Base-by-base conservation (phyloP, 2,113 vertebrate species). In the Microcebus murinus region DNA sequence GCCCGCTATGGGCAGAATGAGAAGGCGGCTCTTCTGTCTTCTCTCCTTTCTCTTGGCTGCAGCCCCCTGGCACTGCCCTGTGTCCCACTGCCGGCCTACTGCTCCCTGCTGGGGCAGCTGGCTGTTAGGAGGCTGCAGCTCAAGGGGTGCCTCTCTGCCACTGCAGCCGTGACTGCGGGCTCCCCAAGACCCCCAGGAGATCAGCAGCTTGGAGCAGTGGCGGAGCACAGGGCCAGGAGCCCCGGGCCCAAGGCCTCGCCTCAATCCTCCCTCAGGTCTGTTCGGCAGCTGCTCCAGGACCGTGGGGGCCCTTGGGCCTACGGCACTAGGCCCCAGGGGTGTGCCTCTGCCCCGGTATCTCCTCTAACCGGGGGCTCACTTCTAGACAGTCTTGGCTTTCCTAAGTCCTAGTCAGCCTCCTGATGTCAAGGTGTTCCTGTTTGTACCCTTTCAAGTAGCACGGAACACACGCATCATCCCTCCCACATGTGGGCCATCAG, bases 241-340 rank as follows among this genome's bases (percentile, higher is more conserved):
- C 34, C 45, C 3, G n/a, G 50, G 36, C 9, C 10, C 74, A 31
- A 9, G 31, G 34, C 76, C 71, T 52, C 1, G 15, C 68, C 42
- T n/a, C 5, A 0, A 4, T 18, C 50, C 57, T 36, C 17, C 13
- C 6, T 27, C 27, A 7, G 71, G 20, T 18, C 34, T 3, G 12
- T 59, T 6, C 3, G 14, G 50, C 55, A 59, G 23, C 45, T 31
- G 8, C 50, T 63, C 36, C 45, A 14, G 9, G 18, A 48, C 68
- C 57, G 5, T 65, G 17, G 34, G 12, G 18, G 1, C 15, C 45
- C 55, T 42, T 17, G 21, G 39, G 27, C 68, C 74, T 1, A n/a
- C 8, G 2, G 23, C 20, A 4, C 50, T 57, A 29, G 68, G 10
- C 25, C 17, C 12, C 31, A 52, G 4, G 11, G 9, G 0, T 1